Percentiles rank a stretch among this genome's conserved stretches.
Evolutionary conservation across 2,888 invertebrate genomes (phyloP).

Genomic region (Drosophila emarginata): DNA sequence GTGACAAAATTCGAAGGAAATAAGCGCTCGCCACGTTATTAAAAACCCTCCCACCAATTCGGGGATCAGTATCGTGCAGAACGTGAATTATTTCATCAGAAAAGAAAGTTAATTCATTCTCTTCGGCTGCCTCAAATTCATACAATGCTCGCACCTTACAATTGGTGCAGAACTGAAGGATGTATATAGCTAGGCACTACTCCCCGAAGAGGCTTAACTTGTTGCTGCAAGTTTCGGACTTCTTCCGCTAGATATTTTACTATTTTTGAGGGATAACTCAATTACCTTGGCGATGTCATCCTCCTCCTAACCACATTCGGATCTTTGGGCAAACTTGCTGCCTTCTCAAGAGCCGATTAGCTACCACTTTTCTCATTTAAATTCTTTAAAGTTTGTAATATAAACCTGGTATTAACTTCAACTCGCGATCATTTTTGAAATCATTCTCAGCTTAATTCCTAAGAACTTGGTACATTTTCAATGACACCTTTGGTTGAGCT

Average conservation of each 20-base stretch:
- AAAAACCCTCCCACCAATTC: slow-evolving; percentile 99
- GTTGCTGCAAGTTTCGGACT: slow-evolving; percentile 82
- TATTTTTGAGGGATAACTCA: slow-evolving; percentile 93
- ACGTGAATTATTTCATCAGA: slow-evolving; percentile 97
- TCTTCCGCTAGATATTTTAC: slow-evolving; percentile 76
- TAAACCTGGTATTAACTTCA: slow-evolving; percentile 94
- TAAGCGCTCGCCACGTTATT: slow-evolving; percentile 95
- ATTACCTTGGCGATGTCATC: slow-evolving; percentile 97
- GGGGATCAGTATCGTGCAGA: slow-evolving; percentile 96
- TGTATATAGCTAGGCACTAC: slow-evolving; percentile 78
- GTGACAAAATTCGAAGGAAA: slow-evolving; percentile 99
- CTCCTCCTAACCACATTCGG: slow-evolving; percentile 90
- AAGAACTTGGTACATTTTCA: slow-evolving; percentile 89
- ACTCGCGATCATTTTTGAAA: slow-evolving; percentile 93
- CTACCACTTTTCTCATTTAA: slow-evolving; percentile 75
- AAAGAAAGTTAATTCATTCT: slow-evolving; percentile 98
- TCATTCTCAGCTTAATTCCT: slow-evolving; percentile 97
- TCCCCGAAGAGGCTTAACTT: slow-evolving; percentile 34
- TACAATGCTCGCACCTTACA: slow-evolving; percentile 95
- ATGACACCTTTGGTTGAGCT: slow-evolving; percentile 89
- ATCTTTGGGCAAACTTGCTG: slow-evolving; percentile 84
- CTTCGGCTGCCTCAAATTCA: slow-evolving; percentile 99
- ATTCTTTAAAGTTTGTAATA: slow-evolving; percentile 89
- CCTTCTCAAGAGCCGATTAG: slow-evolving; percentile 82
- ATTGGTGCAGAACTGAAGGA: slow-evolving; percentile 78